Evolutionary conservation across 2,888 invertebrate species (phyloP).

Genomic region (Drosophila ezoana): DNA sequence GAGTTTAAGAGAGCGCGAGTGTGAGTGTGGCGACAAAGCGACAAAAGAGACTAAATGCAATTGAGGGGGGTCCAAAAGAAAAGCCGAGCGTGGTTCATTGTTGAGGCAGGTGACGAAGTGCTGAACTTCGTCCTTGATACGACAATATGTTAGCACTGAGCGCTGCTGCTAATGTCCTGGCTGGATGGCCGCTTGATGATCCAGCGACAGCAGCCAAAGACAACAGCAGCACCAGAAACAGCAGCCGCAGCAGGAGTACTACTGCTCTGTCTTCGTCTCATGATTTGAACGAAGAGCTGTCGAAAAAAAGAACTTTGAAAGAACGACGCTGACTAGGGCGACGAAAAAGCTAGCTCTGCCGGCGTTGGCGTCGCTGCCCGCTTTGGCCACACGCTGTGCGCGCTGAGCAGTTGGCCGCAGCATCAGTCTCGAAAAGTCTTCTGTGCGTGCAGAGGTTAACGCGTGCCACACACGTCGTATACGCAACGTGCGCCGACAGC

Average conservation of each 20-base stretch:
- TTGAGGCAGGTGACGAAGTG: slow-evolving; percentile 68
- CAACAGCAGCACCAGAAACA: slow-evolving; percentile 21
- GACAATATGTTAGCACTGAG: slow-evolving; percentile 73
- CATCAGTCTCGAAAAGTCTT: slow-evolving; percentile 78
- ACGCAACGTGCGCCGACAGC: slow-evolving; percentile 57
- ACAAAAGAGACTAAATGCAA: slow-evolving; percentile 62
- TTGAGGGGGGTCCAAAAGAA: slow-evolving; percentile 3
- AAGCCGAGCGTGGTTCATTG: slow-evolving; percentile 29
- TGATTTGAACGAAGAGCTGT: slow-evolving; percentile 56
- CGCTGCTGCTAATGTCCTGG: slow-evolving; percentile 34
- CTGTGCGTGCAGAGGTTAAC: slow-evolving; percentile 78
- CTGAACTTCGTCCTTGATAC: slow-evolving; percentile 80
- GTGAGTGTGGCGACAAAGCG: slow-evolving; percentile 63
- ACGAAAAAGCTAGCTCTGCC: slow-evolving; percentile 31
- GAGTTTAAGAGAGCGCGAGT: slow-evolving; percentile 36
- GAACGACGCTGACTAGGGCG: slow-evolving; percentile 22
- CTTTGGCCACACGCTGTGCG: slow-evolving; percentile 45
- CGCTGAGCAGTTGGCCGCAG: slow-evolving; percentile 41
- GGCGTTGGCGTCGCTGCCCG: slow-evolving; percentile 8
- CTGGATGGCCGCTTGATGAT: slow-evolving; percentile 29
- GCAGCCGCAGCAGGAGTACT: slow-evolving; percentile 22
- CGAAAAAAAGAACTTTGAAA: slow-evolving; percentile 16
- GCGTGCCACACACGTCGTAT: slow-evolving; percentile 70
- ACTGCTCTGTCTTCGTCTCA: slow-evolving; percentile 53
- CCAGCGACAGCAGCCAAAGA: slow-evolving; percentile 37